phyloP scores from a whole-genome alignment of 2,113 vertebrate genomes.

The Tychaedon coryphoeus region DNA sequence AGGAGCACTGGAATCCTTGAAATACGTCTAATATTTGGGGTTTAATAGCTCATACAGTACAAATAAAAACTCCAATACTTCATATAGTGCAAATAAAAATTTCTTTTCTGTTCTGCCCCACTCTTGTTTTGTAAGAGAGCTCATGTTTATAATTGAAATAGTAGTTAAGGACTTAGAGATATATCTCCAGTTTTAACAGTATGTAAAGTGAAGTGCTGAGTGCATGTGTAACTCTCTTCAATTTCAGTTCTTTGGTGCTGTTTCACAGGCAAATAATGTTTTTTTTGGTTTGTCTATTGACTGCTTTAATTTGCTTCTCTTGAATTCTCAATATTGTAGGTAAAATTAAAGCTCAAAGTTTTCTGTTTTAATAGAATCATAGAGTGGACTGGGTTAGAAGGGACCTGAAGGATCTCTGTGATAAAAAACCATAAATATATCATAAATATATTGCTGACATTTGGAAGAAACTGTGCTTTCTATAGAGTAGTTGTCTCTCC shows the following conservation, averaged over 20 bases:
- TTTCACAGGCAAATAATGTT: not conserved
- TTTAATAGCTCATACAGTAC: not conserved
- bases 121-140: not conserved
- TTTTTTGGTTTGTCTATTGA: not conserved
- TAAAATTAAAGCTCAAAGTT: not conserved
- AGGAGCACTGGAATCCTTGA: not conserved
- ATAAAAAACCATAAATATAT: not conserved
- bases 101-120: not conserved
- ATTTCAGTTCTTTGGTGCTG: not conserved
- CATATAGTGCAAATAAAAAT: not conserved
- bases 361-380: not conserved
- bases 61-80: not conserved
- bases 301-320: not conserved
- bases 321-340: not conserved
- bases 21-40: not conserved
- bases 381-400: not conserved
- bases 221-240: not conserved
- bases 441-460: not conserved
- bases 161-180: not conserved
- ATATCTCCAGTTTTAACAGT: not conserved
- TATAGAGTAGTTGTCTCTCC: not conserved
- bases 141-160: not conserved
- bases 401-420: not conserved
- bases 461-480: not conserved
- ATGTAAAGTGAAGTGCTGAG: not conserved